A percentile compares a stretch with the other conserved stretches of the same genome.
phyloP scores from a whole-genome alignment of 2,113 vertebrate species.

The Hiodon tergisus region DNA sequence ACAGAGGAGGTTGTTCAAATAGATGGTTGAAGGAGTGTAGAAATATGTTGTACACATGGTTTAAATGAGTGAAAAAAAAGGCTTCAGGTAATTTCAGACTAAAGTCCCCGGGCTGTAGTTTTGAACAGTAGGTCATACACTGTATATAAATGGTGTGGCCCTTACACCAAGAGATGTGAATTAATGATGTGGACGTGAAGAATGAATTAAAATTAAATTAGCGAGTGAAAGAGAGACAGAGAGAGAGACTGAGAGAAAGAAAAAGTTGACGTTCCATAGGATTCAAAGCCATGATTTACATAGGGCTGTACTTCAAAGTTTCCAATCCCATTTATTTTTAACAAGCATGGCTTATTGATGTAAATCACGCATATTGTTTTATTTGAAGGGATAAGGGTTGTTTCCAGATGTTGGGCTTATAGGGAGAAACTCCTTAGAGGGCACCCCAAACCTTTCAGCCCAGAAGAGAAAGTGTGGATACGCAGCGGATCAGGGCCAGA shows the following conservation, averaged over 20 bases:
- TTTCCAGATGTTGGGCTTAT: constrained; percentile 16
- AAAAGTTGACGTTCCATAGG: not conserved
- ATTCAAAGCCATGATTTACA: constrained; percentile 6
- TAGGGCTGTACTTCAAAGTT: constrained; percentile 6
- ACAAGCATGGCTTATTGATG: constrained; percentile 2
- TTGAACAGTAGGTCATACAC: too few relatives aligned
- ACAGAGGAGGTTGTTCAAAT: too few relatives aligned
- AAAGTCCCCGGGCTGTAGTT: too few relatives aligned
- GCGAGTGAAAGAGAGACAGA: not conserved
- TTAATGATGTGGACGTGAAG: too few relatives aligned
- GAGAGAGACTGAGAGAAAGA: not conserved
- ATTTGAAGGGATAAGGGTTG: constrained; percentile 12
- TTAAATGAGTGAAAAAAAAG: too few relatives aligned
- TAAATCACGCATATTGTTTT: constrained; percentile 14
- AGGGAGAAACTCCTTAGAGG: not conserved
- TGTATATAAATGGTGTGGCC: too few relatives aligned
- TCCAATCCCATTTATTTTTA: constrained; percentile 12
- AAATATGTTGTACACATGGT: too few relatives aligned
- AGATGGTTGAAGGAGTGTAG: too few relatives aligned
- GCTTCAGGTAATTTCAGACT: too few relatives aligned
- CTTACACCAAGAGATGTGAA: too few relatives aligned
- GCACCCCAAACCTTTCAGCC: not conserved
- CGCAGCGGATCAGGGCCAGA: not conserved
- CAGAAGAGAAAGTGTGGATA: not conserved
- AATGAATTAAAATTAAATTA: too few relatives aligned